Evolutionary conservation across 1,140 invertebrate genomes (phyloP).

Genomic region (Scaptomyza hsui): DNA sequence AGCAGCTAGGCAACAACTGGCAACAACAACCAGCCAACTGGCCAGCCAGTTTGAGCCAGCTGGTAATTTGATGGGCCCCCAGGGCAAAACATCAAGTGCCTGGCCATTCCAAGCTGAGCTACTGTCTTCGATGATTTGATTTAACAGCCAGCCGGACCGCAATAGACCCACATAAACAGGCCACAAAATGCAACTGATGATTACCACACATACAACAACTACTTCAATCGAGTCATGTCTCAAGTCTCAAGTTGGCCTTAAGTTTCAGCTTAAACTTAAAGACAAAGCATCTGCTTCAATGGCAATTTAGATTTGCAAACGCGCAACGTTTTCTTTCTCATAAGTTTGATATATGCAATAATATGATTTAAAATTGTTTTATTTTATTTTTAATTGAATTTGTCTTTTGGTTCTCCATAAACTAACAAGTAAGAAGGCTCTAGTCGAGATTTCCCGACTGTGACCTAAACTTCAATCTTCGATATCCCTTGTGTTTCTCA

Average conservation of each 20-base stretch:
- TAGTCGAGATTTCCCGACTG: too few relatives aligned
- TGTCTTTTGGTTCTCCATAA: too few relatives aligned
- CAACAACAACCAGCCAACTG: not conserved
- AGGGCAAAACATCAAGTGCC: constrained; percentile 46
- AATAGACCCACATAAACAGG: not conserved
- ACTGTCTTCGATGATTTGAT: constrained; percentile 46
- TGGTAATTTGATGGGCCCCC: constrained; percentile 74
- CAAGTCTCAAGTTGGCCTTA: not conserved
- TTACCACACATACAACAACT: not conserved
- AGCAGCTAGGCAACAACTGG: constrained; percentile 21
- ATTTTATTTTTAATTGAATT: not conserved
- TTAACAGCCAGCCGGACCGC: constrained; percentile 15
- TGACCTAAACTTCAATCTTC: too few relatives aligned
- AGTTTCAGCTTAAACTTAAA: not conserved
- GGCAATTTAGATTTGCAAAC: not conserved
- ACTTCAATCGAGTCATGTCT: not conserved
- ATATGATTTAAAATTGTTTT: not conserved
- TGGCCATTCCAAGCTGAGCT: constrained; percentile 34
- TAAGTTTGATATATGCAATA: not conserved
- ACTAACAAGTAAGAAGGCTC: too few relatives aligned
- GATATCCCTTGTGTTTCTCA: too few relatives aligned
- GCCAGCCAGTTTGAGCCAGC: constrained; percentile 4
- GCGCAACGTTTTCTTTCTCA: too few relatives aligned
- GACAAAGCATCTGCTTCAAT: not conserved
- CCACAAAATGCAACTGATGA: constrained; percentile 21